Evolutionary conservation across 2,888 invertebrate genomes (phyloP).

Genomic region (Drosophila stalkeri): DNA sequence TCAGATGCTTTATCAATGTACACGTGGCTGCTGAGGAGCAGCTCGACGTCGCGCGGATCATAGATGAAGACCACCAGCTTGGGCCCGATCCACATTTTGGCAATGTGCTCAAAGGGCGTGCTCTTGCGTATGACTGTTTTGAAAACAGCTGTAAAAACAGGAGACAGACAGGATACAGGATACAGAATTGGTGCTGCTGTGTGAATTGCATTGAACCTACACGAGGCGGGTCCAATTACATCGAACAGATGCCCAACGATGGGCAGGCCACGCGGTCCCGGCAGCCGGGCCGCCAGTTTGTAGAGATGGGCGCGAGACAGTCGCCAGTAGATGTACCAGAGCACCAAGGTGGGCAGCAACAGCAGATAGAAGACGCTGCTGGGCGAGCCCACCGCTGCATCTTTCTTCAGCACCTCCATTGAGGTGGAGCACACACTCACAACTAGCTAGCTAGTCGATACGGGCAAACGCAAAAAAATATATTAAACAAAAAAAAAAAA

Average conservation of each 20-base stretch:
- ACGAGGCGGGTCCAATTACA: constrained; percentile 90
- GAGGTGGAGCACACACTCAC: constrained; percentile 26
- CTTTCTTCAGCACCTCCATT: constrained; percentile 83
- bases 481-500: constrained; percentile 8
- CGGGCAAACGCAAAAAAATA: constrained; percentile 14
- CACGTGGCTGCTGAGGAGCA: constrained; percentile 91
- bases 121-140: constrained; percentile 86
- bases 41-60: constrained; percentile 92
- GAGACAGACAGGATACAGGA: constrained; percentile 10
- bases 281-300: constrained; percentile 89
- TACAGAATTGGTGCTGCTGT: neutral
- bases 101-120: constrained; percentile 87
- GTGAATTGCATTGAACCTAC: constrained; percentile 85
- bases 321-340: constrained; percentile 92
- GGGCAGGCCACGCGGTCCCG: constrained; percentile 90
- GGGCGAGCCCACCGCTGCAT: constrained; percentile 86
- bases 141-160: constrained; percentile 88
- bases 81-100: constrained; percentile 92
- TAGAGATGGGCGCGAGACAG: constrained; percentile 90
- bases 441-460: constrained; percentile 14
- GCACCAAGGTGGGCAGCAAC: constrained; percentile 89
- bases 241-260: constrained; percentile 91
- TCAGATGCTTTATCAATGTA: constrained; percentile 93
- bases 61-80: constrained; percentile 90
- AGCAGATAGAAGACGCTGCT: constrained; percentile 90